phyloP scores from a whole-genome alignment of 2,797 vertebrate genomes.

The Galago senegalensis region DNA sequence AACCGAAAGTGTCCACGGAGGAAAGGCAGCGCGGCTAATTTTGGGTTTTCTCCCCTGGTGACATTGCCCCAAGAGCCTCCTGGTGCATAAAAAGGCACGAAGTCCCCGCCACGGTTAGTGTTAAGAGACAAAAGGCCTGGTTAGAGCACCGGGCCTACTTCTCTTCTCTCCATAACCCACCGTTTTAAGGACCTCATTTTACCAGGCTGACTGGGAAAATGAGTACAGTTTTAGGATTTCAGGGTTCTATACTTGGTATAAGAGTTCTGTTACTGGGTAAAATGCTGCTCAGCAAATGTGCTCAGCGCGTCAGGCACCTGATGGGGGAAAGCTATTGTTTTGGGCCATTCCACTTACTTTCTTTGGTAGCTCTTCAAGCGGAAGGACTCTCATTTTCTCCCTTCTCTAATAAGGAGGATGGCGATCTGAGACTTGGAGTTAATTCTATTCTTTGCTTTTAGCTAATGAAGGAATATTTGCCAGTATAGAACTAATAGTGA shows the following conservation, averaged over 20 bases:
- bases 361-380: constrained; percentile 19
- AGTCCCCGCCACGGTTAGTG: not conserved
- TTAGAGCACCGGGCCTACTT: not conserved
- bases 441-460: constrained; percentile 41
- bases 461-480: constrained; percentile 29
- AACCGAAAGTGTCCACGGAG: not conserved
- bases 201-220: not conserved
- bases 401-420: constrained; percentile 17
- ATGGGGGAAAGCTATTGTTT: not conserved
- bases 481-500: constrained; percentile 10
- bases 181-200: not conserved
- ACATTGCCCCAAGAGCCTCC: not conserved
- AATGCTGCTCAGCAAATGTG: not conserved
- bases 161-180: not conserved
- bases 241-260: not conserved
- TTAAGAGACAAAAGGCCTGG: not conserved
- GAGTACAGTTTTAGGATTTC: not conserved
- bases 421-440: not conserved
- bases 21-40: not conserved
- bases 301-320: not conserved
- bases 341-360: not conserved
- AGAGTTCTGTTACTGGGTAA: not conserved
- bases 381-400: constrained; percentile 43
- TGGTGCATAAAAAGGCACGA: not conserved
- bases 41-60: not conserved